Percentiles rank a stretch among this genome's conserved stretches.
Evolutionary conservation across 1,140 invertebrate genomes (phyloP).

Genomic region (Camponotus floridanus): DNA sequence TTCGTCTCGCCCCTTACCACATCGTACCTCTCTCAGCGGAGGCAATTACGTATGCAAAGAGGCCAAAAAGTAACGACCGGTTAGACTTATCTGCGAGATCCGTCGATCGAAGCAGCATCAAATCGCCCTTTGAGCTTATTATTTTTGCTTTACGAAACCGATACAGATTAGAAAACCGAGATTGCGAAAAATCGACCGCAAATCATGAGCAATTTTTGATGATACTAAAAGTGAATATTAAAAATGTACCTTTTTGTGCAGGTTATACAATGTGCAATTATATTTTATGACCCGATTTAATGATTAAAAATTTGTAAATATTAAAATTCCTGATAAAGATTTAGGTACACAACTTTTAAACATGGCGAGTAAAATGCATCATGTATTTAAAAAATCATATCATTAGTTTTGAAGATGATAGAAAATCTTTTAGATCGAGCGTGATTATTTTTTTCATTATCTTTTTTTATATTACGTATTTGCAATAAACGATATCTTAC

Average conservation of each 20-base stretch:
- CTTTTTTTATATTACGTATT: not conserved
- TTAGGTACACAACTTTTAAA: not conserved
- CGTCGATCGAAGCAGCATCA: conserved; percentile 45
- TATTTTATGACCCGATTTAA: too few species aligned
- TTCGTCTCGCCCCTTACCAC: conserved; percentile 67
- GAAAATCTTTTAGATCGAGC: not conserved
- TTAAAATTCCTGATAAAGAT: too few species aligned
- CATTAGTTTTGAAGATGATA: not conserved
- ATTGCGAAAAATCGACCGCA: not conserved
- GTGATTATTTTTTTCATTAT: not conserved
- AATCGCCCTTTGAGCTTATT: conserved; percentile 61
- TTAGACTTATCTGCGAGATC: conserved; percentile 71
- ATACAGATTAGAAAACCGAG: not conserved
- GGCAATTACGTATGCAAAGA: conserved; percentile 78
- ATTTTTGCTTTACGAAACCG: conserved; percentile 25
- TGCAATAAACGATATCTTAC: not conserved
- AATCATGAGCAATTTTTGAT: not conserved
- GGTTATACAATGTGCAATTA: too few species aligned
- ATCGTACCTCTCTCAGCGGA: conserved; percentile 62
- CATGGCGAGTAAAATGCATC: not conserved
- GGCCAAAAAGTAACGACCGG: conserved; percentile 74
- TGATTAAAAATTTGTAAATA: too few species aligned
- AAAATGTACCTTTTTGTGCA: not conserved
- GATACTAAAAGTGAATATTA: not conserved
- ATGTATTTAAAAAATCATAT: not conserved